Conservation (phyloP, 2,113 vertebrate genomes). For the Nettapus auritus region DNA sequence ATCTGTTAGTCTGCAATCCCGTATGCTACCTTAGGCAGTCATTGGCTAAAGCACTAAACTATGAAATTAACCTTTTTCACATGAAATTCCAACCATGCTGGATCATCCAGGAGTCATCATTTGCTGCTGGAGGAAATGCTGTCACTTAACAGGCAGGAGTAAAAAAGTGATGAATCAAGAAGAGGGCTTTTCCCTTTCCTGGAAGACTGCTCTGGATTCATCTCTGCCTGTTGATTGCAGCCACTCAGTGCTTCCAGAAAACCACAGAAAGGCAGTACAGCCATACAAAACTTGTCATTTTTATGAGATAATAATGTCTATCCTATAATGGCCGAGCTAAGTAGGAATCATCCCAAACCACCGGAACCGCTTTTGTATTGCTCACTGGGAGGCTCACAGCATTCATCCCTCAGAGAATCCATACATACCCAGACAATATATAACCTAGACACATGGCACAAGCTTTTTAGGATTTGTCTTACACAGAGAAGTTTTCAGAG, state of each 20-base stretch:
- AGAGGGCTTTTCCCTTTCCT: not conserved
- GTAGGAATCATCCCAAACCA: not conserved
- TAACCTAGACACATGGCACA: accelerated
- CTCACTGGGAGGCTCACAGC: not conserved
- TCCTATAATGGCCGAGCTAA: not conserved
- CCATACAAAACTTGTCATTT: constrained; percentile 9
- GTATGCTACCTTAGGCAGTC: not conserved
- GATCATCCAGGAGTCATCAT: not conserved
- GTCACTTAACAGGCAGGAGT: not conserved
- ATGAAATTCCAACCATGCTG: not conserved
- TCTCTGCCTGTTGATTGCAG: not conserved
- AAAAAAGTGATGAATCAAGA: constrained; percentile 22
- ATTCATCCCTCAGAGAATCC: not conserved
- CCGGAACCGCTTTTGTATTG: not conserved
- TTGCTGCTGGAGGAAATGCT: not conserved
- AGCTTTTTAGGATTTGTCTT: not conserved
- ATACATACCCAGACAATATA: not conserved
- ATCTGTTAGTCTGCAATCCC: not conserved
- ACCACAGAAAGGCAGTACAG: constrained; percentile 60
- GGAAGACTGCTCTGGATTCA: not conserved
- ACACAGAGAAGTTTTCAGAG: not conserved
- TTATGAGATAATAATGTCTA: not conserved
- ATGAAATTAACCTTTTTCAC: not conserved
- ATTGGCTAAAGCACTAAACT: not conserved
- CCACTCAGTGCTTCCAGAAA: constrained; percentile 32